These are phyloP conservation scores for Phrynosoma blainvillii DNA, from an alignment of 2,113 vertebrate genomes.

Conservation along the genomic window DNA sequence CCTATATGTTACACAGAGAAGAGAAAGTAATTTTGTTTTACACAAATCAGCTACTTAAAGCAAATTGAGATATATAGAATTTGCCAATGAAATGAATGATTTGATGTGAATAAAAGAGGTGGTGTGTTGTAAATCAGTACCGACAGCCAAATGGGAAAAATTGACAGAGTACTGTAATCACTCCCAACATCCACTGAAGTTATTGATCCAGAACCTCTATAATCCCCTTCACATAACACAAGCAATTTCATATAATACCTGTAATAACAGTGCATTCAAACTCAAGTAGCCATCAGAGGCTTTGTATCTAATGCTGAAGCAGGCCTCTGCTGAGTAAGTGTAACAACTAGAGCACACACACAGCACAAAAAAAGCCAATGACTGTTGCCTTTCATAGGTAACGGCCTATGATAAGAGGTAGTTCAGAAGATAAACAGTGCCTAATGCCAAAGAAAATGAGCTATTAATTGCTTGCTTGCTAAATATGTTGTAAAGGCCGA, in stretches of 20 bases:
- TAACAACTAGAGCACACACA: conserved; percentile 67
- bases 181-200: conserved; percentile 92
- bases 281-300: conserved; percentile 92
- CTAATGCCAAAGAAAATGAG: conserved; percentile 77
- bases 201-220: conserved; percentile 97
- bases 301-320: conserved; percentile 86
- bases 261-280: conserved; percentile 94
- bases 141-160: conserved; percentile 89
- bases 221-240: conserved; percentile 96
- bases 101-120: conserved; percentile 86
- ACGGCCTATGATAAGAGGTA: conserved; percentile 75
- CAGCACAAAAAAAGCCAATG: conserved; percentile 53
- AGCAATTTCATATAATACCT: conserved; percentile 99
- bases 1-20: conserved; percentile 69
- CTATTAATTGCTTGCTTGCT: conserved; percentile 82
- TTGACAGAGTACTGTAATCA: conserved; percentile 95
- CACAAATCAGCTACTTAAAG: conserved; percentile 88
- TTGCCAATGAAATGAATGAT: conserved; percentile 88
- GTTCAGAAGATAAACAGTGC: conserved; percentile 80
- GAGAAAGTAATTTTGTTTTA: conserved; percentile 84
- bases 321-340: conserved; percentile 79
- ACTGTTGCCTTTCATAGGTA: conserved; percentile 75
- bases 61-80: conserved; percentile 89
- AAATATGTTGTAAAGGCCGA: conserved; percentile 70
- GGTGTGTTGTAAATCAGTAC: conserved; percentile 84